Percentiles rank a stretch among this genome's conserved stretches.
Evolutionary conservation across 2,888 invertebrate species (phyloP).

Genomic region (Microchrysa polita): DNA sequence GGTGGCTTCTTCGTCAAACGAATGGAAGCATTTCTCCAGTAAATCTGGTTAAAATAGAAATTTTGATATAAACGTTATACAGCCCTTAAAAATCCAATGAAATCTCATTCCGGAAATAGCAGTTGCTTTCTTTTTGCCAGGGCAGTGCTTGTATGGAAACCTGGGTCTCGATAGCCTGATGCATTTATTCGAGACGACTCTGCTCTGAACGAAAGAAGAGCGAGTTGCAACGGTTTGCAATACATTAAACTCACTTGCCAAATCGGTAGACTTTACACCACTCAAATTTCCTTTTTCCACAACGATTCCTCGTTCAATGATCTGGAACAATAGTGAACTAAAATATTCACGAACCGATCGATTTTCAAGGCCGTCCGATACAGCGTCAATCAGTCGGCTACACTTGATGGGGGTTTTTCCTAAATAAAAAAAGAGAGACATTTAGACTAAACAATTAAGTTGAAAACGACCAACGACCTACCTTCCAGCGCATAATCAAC

Average conservation of each 20-base stretch:
- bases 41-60: slow-evolving; percentile 11
- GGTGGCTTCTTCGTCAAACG: neutral
- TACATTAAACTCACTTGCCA: slow-evolving; percentile 14
- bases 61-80: too few relatives aligned
- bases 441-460: neutral
- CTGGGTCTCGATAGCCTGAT: too few relatives aligned
- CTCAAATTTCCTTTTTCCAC: neutral
- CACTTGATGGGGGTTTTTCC: slow-evolving; percentile 18
- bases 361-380: slow-evolving; percentile 20
- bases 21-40: neutral
- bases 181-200: too few relatives aligned
- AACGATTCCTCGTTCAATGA: slow-evolving; percentile 27
- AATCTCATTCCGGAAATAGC: too few relatives aligned
- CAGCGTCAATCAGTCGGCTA: slow-evolving; percentile 7
- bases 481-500: slow-evolving; percentile 60
- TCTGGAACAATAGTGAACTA: slow-evolving; percentile 28
- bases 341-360: slow-evolving; percentile 18
- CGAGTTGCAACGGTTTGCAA: too few relatives aligned
- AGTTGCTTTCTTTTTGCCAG: too few relatives aligned
- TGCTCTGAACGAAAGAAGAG: too few relatives aligned
- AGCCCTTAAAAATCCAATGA: too few relatives aligned
- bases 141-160: too few relatives aligned
- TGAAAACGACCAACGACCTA: slow-evolving; percentile 44
- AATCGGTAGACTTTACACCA: slow-evolving; percentile 17
- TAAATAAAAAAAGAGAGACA: slow-evolving; percentile 5